Percentiles rank a stretch among this genome's conserved stretches.
These are phyloP conservation scores for Lordiphosa mommai DNA, from an alignment of 1,140 invertebrate genomes.

Conservation along the genomic window DNA sequence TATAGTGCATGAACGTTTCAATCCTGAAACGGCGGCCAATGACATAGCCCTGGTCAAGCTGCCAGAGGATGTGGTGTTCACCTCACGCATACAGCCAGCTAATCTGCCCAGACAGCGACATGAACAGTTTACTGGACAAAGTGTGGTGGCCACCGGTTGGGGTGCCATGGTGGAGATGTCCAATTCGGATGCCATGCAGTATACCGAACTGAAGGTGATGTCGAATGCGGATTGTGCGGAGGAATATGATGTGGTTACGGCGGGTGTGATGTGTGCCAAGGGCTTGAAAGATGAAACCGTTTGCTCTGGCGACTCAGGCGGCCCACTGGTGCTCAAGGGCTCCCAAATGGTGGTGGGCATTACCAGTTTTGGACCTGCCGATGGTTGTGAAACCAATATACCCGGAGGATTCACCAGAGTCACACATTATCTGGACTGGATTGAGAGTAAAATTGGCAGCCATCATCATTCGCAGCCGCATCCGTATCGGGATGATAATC, in stretches of 20 bases:
- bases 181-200: slow-evolving; percentile 72
- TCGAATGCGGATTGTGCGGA: slow-evolving; percentile 66
- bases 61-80: slow-evolving; percentile 54
- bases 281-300: slow-evolving; percentile 70
- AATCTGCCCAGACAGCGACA: slow-evolving; percentile 36
- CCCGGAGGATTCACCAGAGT: slow-evolving; percentile 73
- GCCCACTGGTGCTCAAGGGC: slow-evolving; percentile 66
- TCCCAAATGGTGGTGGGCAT: slow-evolving; percentile 71
- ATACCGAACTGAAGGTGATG: slow-evolving; percentile 72
- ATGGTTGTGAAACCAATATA: slow-evolving; percentile 71
- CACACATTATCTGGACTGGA: slow-evolving; percentile 74
- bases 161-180: slow-evolving; percentile 64
- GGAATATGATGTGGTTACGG: slow-evolving; percentile 69
- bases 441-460: slow-evolving; percentile 64
- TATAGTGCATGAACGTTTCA: slow-evolving; percentile 68
- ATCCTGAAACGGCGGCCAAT: slow-evolving; percentile 66
- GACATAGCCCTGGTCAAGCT: slow-evolving; percentile 75
- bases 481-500: slow-evolving; percentile 57
- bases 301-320: slow-evolving; percentile 73
- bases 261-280: slow-evolving; percentile 70
- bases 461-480: slow-evolving; percentile 30
- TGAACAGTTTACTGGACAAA: slow-evolving; percentile 59
- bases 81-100: slow-evolving; percentile 61
- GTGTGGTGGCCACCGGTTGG: slow-evolving; percentile 74
- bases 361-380: slow-evolving; percentile 72